phyloP scores from a whole-genome alignment of 2,888 invertebrate species.

The Heliconius ismenius region DNA sequence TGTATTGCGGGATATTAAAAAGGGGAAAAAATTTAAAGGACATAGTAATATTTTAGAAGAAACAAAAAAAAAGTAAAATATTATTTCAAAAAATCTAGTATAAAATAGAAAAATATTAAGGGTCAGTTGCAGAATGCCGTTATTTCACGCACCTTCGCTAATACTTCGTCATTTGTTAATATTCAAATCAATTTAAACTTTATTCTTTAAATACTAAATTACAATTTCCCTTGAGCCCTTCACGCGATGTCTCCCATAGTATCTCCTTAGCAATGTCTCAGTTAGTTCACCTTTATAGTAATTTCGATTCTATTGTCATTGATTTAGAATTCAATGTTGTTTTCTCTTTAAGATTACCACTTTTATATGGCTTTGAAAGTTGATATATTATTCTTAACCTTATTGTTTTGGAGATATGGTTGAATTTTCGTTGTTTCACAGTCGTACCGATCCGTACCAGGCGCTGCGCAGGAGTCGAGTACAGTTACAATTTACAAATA shows the following conservation, averaged over 20 bases:
- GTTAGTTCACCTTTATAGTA: constrained; percentile 25
- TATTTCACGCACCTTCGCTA: constrained; percentile 55
- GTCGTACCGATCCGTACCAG: constrained; percentile 72
- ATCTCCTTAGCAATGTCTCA: constrained; percentile 30
- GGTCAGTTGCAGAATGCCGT: constrained; percentile 47
- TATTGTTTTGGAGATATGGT: constrained; percentile 47
- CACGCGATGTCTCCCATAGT: constrained; percentile 31
- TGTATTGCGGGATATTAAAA: no score
- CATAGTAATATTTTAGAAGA: no score
- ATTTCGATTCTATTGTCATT: constrained; percentile 50
- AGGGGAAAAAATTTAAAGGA: no score
- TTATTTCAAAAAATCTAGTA: no score
- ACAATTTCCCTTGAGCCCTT: constrained; percentile 23
- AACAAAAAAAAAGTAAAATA: no score
- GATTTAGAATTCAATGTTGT: constrained; percentile 58
- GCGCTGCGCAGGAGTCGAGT: constrained; percentile 66
- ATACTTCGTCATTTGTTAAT: constrained; percentile 38
- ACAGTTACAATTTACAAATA: constrained; percentile 56
- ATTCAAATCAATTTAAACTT: constrained; percentile 23
- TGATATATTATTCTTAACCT: constrained; percentile 46
- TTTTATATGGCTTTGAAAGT: constrained; percentile 29
- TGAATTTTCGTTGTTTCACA: constrained; percentile 43
- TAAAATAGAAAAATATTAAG: constrained; percentile 13
- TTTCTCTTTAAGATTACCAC: constrained; percentile 30
- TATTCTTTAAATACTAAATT: constrained; percentile 15